phyloP scores from a whole-genome alignment of 2,113 vertebrate genomes.

The Dendrocopos noguchii region DNA sequence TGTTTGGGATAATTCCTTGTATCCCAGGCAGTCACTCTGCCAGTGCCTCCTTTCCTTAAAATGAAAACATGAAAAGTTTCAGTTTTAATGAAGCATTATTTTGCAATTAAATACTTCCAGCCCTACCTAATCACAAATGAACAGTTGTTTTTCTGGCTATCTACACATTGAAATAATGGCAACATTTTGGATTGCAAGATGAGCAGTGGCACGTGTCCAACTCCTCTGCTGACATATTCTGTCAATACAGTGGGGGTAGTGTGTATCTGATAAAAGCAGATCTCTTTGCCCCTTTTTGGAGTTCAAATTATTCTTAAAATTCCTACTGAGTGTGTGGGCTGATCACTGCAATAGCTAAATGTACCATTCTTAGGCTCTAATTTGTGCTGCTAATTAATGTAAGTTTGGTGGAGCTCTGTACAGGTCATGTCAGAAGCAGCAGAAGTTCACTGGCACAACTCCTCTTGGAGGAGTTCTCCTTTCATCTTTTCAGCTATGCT shows the following conservation, averaged over 20 bases:
- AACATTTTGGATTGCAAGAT: background rate
- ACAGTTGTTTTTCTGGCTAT: background rate
- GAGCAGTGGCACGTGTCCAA: background rate
- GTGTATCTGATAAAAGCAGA: background rate
- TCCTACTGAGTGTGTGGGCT: background rate
- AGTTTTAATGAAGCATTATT: background rate
- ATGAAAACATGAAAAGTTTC: background rate
- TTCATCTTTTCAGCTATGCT: background rate
- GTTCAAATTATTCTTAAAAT: constrained; percentile 9
- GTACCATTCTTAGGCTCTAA: background rate
- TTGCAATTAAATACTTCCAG: background rate
- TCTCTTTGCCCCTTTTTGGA: background rate
- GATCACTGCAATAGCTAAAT: background rate
- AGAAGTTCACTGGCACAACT: background rate
- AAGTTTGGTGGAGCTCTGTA: background rate
- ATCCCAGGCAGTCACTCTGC: background rate
- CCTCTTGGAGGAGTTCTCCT: background rate
- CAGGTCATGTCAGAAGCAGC: background rate
- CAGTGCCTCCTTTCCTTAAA: background rate
- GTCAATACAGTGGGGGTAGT: background rate
- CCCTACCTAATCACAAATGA: background rate
- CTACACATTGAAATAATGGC: background rate
- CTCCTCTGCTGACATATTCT: background rate
- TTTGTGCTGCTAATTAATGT: background rate
- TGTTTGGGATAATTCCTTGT: background rate